Conservation (phyloP, 2,888 invertebrate genomes). For the Leptinotarsa tumamoca region DNA sequence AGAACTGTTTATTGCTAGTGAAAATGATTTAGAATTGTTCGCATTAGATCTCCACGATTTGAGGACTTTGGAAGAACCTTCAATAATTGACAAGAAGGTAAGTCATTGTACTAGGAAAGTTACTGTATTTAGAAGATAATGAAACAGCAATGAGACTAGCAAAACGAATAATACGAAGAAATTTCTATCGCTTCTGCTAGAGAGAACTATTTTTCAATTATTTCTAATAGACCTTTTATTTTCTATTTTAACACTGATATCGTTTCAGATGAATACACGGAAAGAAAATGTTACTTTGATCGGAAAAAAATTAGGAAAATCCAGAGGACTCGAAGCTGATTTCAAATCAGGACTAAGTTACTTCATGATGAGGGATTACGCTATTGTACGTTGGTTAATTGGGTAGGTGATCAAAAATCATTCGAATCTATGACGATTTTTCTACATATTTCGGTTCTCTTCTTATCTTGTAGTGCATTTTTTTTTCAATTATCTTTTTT, state of each 20-base stretch:
- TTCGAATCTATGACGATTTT: neutral
- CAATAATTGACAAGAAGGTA: slow-evolving; percentile 33
- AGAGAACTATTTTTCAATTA: no score
- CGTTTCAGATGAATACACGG: slow-evolving; percentile 26
- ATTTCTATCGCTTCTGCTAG: no score
- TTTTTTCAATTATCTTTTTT: no score
- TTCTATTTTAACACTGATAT: neutral
- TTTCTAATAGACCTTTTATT: no score
- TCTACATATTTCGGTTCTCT: no score
- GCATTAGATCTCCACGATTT: slow-evolving; percentile 56
- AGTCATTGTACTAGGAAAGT: slow-evolving; percentile 6
- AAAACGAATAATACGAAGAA: no score
- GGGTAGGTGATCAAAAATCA: slow-evolving; percentile 51
- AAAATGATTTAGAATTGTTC: slow-evolving; percentile 57
- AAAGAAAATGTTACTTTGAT: slow-evolving; percentile 54
- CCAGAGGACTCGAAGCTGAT: slow-evolving; percentile 65
- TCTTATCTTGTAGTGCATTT: no score
- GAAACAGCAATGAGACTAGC: no score
- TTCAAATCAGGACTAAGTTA: slow-evolving; percentile 65
- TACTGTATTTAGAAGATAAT: neutral
- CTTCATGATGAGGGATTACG: slow-evolving; percentile 65
- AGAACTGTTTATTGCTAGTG: slow-evolving; percentile 61
- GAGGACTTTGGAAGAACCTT: slow-evolving; percentile 43
- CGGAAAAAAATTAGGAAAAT: slow-evolving; percentile 66
- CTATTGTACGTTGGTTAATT: slow-evolving; percentile 67